Conservation (phyloP, 2,888 invertebrate genomes). For the Drosophila meridionalis region DNA sequence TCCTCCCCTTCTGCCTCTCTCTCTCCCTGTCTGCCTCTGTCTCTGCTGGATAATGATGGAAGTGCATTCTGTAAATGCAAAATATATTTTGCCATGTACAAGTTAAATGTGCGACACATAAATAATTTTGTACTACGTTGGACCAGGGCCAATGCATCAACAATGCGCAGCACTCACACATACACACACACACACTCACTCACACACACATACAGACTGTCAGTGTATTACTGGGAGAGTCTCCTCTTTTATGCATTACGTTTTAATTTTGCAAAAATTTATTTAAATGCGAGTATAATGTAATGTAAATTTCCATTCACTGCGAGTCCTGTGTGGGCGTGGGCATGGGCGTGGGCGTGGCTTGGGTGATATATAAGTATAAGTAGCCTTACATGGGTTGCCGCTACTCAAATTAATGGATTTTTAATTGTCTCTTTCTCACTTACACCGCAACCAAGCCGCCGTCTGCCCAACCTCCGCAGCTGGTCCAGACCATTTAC, state of each 20-base stretch:
- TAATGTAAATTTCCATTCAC: constrained; percentile 75
- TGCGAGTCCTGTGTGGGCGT: constrained; percentile 20
- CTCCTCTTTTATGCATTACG: constrained; percentile 67
- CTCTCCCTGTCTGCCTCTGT: constrained; percentile 9
- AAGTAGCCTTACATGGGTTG: constrained; percentile 76
- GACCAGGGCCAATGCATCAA: constrained; percentile 63
- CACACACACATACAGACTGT: constrained; percentile 3
- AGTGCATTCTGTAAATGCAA: constrained; percentile 79
- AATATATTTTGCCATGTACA: constrained; percentile 78
- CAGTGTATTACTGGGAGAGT: constrained; percentile 28
- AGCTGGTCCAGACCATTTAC: constrained; percentile 5
- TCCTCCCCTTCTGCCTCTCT: background rate
- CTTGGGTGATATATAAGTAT: constrained; percentile 49
- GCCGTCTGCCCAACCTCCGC: background rate
- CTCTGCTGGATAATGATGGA: constrained; percentile 72
- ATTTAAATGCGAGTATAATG: constrained; percentile 78
- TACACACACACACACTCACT: background rate
- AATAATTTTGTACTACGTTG: constrained; percentile 66
- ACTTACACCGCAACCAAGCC: constrained; percentile 58
- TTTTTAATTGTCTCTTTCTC: constrained; percentile 83
- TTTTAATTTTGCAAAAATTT: constrained; percentile 78
- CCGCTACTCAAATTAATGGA: constrained; percentile 82
- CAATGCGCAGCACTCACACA: constrained; percentile 45
- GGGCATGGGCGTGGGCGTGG: constrained; percentile 17
- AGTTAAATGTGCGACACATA: constrained; percentile 79